Evolutionary conservation across 2,888 invertebrate species (phyloP), one percentile per base, ranked within the genome.

Genomic region (Acleris holmiana): DNA sequence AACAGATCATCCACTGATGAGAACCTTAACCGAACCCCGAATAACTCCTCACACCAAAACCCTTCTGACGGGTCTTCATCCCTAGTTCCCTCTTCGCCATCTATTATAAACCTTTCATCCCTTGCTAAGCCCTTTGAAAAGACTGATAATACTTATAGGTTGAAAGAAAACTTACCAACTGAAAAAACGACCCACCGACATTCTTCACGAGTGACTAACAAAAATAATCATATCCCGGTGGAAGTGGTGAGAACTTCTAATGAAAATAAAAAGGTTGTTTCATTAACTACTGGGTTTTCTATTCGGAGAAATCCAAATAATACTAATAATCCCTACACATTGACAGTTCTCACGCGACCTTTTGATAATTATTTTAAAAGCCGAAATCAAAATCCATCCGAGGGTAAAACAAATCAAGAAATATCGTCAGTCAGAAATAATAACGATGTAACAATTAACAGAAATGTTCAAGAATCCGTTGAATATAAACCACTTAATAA

Each of bases 1-100:
- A 88, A 92, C 93, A 93, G 93, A 93, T 93, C 89, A 86, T 88
- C 93, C 79, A 87, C 91, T 83, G 90, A 91, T 87, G 91, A 91
- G 86, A 92, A 78, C 85, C 86, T 85, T 76, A 84, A 76, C 76
- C 84, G 77, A 68, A 78, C 77, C 73, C 82, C 90, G 71, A 79
- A 80, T 75, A 79, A 88, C 82, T 78, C 92, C 70, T 88, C 77
- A 86, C 86, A 49, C 83, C 85, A 89, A 78, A 91, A 89, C 73
- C 92, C 93, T 75, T 75, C 76, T 82, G 74, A 86, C 73, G 81
- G 81, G 67, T 75, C 84, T 69, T 80, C 78, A 77, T 78, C 78
- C 76, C 80, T 83, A 76, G 73, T 76, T 61, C 76, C 78, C 74
- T 75, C 85, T 71, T 80, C 84, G 66, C 76, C 79, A 71, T 76